Percentiles rank a stretch among this genome's conserved stretches.
These are phyloP conservation scores for Pterois miles DNA, from an alignment of 2,797 vertebrate species.

Conservation along the genomic window DNA sequence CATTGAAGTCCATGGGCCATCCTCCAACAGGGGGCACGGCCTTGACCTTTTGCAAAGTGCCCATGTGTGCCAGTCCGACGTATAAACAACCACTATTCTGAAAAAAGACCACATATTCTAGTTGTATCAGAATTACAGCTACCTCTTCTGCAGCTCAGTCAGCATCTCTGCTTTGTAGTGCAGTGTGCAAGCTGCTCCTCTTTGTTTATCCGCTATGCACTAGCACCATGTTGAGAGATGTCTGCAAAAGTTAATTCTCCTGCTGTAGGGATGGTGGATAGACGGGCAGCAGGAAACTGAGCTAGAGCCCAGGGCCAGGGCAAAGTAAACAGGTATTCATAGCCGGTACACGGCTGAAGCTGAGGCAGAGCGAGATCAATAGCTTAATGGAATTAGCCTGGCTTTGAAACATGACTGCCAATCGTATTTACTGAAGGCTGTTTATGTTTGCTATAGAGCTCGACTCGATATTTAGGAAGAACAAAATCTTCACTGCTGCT, in stretches of 20 bases:
- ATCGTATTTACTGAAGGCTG: constrained; percentile 84
- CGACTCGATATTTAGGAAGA: constrained; percentile 73
- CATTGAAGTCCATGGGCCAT: too few relatives aligned
- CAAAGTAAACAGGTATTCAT: constrained; percentile 74
- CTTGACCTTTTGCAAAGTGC: too few relatives aligned
- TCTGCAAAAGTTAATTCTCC: constrained; percentile 70
- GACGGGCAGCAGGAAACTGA: constrained; percentile 55
- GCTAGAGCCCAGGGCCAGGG: constrained; percentile 62
- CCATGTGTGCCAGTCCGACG: too few relatives aligned
- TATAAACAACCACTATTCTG: constrained; percentile 13
- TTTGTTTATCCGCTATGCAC: constrained; percentile 59
- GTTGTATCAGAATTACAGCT: constrained; percentile 16
- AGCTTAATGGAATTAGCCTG: constrained; percentile 86
- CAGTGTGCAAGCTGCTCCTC: constrained; percentile 38
- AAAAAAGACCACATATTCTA: background rate
- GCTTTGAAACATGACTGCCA: constrained; percentile 86
- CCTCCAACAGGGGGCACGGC: too few relatives aligned
- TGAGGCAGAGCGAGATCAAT: constrained; percentile 80
- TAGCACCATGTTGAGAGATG: constrained; percentile 47
- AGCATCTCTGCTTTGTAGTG: constrained; percentile 35
- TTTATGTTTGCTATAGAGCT: constrained; percentile 73
- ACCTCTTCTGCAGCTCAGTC: constrained; percentile 29
- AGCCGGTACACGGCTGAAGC: constrained; percentile 64
- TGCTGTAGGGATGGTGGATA: constrained; percentile 44
- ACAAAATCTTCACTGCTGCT: constrained; percentile 56